A percentile compares a stretch with the other conserved stretches of the same genome.
Evolutionary conservation across 2,888 invertebrate genomes (phyloP).

Genomic region (Andricus quercusramuli): DNA sequence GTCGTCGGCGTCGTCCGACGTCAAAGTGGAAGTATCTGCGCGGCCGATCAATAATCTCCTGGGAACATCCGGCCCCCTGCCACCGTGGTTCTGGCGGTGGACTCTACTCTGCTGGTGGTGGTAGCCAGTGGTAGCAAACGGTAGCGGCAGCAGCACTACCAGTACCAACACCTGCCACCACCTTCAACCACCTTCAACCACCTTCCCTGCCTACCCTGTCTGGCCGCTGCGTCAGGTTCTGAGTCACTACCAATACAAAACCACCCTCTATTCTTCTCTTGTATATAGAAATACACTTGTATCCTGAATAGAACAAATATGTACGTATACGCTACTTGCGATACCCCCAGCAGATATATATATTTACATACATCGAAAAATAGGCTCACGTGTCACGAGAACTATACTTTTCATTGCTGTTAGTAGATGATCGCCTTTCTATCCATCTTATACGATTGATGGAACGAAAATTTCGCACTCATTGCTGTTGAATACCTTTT

Average conservation of each 20-base stretch:
- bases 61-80: conserved; percentile 73
- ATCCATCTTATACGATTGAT: too few relatives aligned
- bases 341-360: not conserved
- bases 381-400: not conserved
- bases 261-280: conserved; percentile 6
- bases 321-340: not conserved
- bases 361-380: not conserved
- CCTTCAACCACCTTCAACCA: not conserved
- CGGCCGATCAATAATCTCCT: conserved; percentile 76
- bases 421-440: not conserved
- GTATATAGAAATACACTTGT: not conserved
- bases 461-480: too few relatives aligned
- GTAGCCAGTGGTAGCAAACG: conserved; percentile 33
- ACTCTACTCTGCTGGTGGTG: conserved; percentile 33
- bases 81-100: conserved; percentile 32
- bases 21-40: conserved; percentile 68
- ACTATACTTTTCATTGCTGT: not conserved
- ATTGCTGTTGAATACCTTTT: too few relatives aligned
- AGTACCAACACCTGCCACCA: conserved; percentile 17
- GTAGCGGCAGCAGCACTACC: conserved; percentile 12
- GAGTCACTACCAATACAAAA: conserved; percentile 30
- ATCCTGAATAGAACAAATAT: conserved; percentile 26
- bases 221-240: conserved; percentile 30
- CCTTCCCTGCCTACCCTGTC: not conserved
- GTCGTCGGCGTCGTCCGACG: conserved; percentile 50